Percentiles rank a stretch among this genome's conserved stretches.
Evolutionary conservation across 92 coral and sea anemone genomes (phyloP).

Genomic region (Parazoanthus atlanticus): DNA sequence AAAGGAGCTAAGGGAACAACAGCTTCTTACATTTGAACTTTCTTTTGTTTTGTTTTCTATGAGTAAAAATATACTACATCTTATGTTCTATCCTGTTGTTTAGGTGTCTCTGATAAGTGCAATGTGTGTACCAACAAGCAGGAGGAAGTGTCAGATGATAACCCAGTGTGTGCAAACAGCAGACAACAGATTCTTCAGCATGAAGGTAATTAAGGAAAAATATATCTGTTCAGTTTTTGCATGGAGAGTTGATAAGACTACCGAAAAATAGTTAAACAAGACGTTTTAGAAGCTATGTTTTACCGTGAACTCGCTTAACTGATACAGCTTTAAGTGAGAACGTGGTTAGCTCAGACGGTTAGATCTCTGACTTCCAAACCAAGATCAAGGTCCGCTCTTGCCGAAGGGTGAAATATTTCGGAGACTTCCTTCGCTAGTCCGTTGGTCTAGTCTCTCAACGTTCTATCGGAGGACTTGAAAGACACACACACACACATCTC

Average conservation of each 20-base stretch:
- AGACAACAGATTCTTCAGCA: slow-evolving; percentile 74
- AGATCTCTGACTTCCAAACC: not conserved
- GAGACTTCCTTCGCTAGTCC: not conserved
- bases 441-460: no score
- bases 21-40: no score
- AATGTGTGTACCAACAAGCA: slow-evolving; percentile 33
- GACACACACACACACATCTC: no score
- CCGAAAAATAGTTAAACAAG: not conserved
- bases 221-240: not conserved
- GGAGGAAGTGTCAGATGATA: slow-evolving; percentile 19
- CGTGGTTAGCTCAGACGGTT: not conserved
- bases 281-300: not conserved
- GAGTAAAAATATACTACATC: not conserved
- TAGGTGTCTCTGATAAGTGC: slow-evolving; percentile 77
- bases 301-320: not conserved
- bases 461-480: no score
- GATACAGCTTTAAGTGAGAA: not conserved
- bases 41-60: not conserved
- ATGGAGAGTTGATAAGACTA: not conserved
- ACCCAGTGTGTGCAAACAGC: slow-evolving; percentile 84
- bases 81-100: not conserved
- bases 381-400: not conserved
- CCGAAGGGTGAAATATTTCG: not conserved
- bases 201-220: slow-evolving; percentile 63
- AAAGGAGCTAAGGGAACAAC: not conserved